Evolutionary conservation across 2,888 invertebrate genomes (phyloP), one percentile per base, ranked within the genome.

Genomic region (Orthosia gracilis): DNA sequence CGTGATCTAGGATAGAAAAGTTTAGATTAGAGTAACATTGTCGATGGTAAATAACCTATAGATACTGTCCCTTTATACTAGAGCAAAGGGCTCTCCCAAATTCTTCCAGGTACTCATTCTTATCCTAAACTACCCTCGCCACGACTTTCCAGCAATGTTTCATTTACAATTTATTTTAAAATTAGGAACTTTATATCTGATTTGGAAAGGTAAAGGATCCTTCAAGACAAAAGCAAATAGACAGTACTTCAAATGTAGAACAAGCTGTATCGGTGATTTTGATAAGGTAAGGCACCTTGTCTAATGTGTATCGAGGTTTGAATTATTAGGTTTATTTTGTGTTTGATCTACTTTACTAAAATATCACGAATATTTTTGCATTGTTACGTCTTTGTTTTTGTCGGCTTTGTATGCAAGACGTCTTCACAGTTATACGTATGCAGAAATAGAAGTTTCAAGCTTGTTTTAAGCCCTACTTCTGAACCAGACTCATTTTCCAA

Each of bases 1-100:
- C 98, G 90, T 98, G 98, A 89, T 98, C 98, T 98, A 91, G 0
- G 84, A 86, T 15, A 61, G 0, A 74, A 73, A 77, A 26, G 13
- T 18, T 54, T 54, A 15, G n/a, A 17, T 26, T 13, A 4, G 9
- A n/a, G 4, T n/a, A 49, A 49, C 18, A 49, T 18, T 47, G 1
- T 55, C 15, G 5, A 2, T 40, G 40, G 40, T 9, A 21, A 7
- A 45, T 21, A 21, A 3, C 13, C 15, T 26, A 17, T 26, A 26
- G 3, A 57, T 52, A 21, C 21, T 61, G 61, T 13, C 23, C 23
- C 12, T 23, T 23, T 62, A 18, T 9, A 40, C 7, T 2, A 15
- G 9, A 3, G 7, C 23, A 55, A 55, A 67, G 11, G 7, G 7
- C 2, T 21, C 15, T 12, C 12, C 3, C 12, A 57, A 40, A n/a